A percentile compares a stretch with the other conserved stretches of the same genome.
Evolutionary conservation across 2,888 invertebrate genomes (phyloP).

Genomic region (Trissolcus brochymenae): DNA sequence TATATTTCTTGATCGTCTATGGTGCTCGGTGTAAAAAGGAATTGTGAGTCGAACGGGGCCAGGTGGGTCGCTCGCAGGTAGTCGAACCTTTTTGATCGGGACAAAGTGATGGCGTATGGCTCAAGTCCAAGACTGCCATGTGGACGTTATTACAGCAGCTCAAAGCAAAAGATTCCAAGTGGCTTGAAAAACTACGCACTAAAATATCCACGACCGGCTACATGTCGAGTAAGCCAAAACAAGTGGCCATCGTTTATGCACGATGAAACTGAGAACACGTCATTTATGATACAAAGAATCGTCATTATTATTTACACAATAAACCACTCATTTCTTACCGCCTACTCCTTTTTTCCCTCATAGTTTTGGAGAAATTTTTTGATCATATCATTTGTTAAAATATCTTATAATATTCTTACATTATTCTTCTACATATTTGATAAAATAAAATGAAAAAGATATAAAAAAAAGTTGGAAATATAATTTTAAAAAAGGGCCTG

Average conservation of each 20-base stretch:
- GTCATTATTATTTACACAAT: too few relatives aligned
- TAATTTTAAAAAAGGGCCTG: not conserved
- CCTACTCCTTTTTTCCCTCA: too few relatives aligned
- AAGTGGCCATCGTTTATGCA: conserved; percentile 33
- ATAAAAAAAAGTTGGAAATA: conserved; percentile 11
- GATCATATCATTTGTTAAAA: too few relatives aligned
- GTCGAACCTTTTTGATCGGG: conserved; percentile 44
- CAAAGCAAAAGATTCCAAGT: conserved; percentile 14
- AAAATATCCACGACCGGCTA: conserved; percentile 28
- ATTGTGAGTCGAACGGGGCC: conserved; percentile 58
- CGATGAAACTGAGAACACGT: conserved; percentile 16
- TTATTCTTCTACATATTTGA: not conserved
- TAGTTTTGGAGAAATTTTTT: too few relatives aligned
- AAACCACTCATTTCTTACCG: too few relatives aligned
- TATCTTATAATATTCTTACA: not conserved
- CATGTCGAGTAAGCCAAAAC: conserved; percentile 20
- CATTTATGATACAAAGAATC: too few relatives aligned
- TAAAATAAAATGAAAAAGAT: not conserved
- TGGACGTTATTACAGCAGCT: conserved; percentile 28
- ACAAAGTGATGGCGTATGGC: conserved; percentile 25
- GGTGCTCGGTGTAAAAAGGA: conserved; percentile 4
- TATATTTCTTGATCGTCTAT: conserved; percentile 19
- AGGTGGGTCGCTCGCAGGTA: conserved; percentile 69
- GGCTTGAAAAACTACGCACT: conserved; percentile 21
- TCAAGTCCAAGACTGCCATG: not conserved